Percentiles rank a stretch among this genome's conserved stretches.
Evolutionary conservation across 2,888 invertebrate genomes (phyloP).

Genomic region (Lycaena phlaeas): DNA sequence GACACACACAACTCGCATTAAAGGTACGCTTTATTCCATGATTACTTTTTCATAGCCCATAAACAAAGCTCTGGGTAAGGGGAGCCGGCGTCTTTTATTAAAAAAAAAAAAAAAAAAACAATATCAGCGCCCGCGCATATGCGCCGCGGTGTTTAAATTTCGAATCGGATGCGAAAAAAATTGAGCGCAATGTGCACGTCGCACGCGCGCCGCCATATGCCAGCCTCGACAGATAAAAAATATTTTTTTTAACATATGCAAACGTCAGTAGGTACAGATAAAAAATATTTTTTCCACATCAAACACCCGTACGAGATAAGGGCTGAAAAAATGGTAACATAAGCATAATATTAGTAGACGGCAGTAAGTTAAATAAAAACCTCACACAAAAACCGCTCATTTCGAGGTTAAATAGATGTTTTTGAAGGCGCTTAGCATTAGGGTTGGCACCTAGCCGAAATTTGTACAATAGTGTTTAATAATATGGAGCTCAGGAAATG

Average conservation of each 20-base stretch:
- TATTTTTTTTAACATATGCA: constrained; percentile 33
- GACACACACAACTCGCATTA: constrained; percentile 21
- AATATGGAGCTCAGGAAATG: constrained; percentile 4
- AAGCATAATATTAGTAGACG: constrained; percentile 67
- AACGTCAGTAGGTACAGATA: constrained; percentile 19
- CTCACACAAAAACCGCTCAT: constrained; percentile 47
- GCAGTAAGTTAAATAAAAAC: constrained; percentile 49
- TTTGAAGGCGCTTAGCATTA: constrained; percentile 31
- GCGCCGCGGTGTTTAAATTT: constrained; percentile 58
- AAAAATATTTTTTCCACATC: constrained; percentile 37
- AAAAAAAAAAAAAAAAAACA: constrained; percentile 36
- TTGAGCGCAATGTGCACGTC: constrained; percentile 56
- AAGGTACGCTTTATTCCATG: constrained; percentile 21
- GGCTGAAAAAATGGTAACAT: constrained; percentile 61
- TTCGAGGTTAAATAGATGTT: constrained; percentile 60
- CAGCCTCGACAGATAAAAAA: constrained; percentile 36
- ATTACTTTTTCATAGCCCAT: constrained; percentile 26
- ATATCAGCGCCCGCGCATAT: constrained; percentile 50
- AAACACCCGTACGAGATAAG: constrained; percentile 55
- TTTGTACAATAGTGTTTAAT: not conserved
- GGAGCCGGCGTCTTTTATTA: constrained; percentile 36
- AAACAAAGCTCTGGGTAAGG: constrained; percentile 27
- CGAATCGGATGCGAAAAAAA: constrained; percentile 70
- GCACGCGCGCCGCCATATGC: constrained; percentile 66
- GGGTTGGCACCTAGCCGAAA: constrained; percentile 22